A percentile compares a stretch with the other conserved stretches of the same genome.
phyloP scores from a whole-genome alignment of 2,797 vertebrate genomes.

The Pseudochirops cupreus region DNA sequence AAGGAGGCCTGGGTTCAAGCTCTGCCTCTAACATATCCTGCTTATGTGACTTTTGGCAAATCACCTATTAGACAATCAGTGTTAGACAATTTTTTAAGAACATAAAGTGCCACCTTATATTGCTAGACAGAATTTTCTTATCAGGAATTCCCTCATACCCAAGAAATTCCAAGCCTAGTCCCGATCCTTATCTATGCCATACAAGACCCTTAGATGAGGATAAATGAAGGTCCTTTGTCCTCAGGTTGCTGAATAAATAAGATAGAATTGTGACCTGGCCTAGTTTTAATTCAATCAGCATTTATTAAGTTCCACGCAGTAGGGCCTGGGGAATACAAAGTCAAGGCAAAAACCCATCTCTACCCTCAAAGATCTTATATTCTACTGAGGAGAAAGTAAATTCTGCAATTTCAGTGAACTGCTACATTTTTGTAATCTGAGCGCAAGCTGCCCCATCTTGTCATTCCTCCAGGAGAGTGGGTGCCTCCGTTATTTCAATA shows the following conservation, averaged over 20 bases:
- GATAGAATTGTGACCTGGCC: neutral
- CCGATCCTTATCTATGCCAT: conserved; percentile 22
- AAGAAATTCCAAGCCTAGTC: neutral
- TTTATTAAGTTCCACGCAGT: neutral
- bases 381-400: conserved; percentile 24
- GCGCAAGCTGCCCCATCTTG: conserved; percentile 45
- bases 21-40: neutral
- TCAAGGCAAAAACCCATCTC: neutral
- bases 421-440: neutral
- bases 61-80: neutral
- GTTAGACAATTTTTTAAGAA: neutral
- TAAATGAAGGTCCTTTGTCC: neutral
- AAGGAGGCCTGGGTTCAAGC: neutral
- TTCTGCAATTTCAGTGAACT: conserved; percentile 32
- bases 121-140: neutral
- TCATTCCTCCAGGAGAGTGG: conserved; percentile 38
- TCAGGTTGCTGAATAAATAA: neutral
- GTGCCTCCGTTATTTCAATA: conserved; percentile 33
- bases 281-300: neutral
- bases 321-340: neutral
- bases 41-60: neutral
- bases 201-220: neutral
- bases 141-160: neutral
- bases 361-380: neutral
- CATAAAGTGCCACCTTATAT: neutral